phyloP scores from a whole-genome alignment of 2,888 invertebrate species.

The Andrena dorsata region DNA sequence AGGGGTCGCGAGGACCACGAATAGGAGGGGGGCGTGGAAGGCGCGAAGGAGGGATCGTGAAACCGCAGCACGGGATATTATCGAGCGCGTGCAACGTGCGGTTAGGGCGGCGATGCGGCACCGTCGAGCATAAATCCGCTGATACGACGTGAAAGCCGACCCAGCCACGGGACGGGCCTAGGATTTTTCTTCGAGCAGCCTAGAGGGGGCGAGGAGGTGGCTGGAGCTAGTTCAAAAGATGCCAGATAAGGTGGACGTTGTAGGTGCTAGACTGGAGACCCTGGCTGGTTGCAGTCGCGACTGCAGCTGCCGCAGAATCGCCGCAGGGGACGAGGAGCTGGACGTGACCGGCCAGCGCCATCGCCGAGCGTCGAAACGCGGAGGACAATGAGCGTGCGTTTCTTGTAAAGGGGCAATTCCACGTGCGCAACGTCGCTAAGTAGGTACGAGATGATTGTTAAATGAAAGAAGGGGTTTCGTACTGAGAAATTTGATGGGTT shows the following conservation, averaged over 20 bases:
- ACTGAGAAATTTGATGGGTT: no score
- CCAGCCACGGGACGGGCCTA: constrained; percentile 36
- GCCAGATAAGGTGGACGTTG: constrained; percentile 68
- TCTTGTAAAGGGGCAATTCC: constrained; percentile 5
- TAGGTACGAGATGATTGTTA: neutral
- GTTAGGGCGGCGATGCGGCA: constrained; percentile 59
- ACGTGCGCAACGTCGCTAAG: neutral
- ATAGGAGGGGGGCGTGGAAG: neutral
- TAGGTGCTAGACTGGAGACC: constrained; percentile 34
- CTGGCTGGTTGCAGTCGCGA: constrained; percentile 32
- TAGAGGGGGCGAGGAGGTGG: constrained; percentile 49
- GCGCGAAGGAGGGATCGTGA: constrained; percentile 13
- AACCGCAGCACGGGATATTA: constrained; percentile 56
- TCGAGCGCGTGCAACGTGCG: constrained; percentile 50
- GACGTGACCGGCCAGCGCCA: constrained; percentile 53
- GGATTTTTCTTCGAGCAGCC: constrained; percentile 71
- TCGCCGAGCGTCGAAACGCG: constrained; percentile 25
- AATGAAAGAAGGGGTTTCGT: no score
- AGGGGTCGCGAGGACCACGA: neutral
- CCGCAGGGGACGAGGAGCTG: constrained; percentile 39
- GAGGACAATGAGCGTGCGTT: constrained; percentile 26
- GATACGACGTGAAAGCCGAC: constrained; percentile 80
- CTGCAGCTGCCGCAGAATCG: constrained; percentile 56
- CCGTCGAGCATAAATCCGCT: constrained; percentile 78
- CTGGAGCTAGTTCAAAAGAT: constrained; percentile 74